Percentiles rank a stretch among this genome's conserved stretches.
phyloP scores from a whole-genome alignment of 2,797 vertebrate species.

The Enteromius afrohamiltoni region DNA sequence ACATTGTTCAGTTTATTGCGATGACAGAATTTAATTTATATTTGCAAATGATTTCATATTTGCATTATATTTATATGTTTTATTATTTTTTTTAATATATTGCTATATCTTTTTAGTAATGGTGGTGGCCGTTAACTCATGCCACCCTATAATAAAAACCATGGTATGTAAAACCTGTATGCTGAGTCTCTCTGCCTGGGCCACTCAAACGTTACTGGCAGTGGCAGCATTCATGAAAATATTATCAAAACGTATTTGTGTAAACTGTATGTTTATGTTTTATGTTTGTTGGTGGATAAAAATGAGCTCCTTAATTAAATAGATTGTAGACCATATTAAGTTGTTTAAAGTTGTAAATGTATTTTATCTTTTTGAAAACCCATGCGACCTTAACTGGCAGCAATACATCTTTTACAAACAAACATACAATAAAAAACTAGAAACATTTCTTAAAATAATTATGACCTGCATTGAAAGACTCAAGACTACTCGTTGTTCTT shows the following conservation, averaged over 20 bases:
- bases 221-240: conserved; percentile 5
- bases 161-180: conserved; percentile 63
- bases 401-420: not conserved
- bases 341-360: not conserved
- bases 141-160: conserved; percentile 5
- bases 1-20: not conserved
- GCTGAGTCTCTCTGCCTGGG: conserved; percentile 67
- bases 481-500: not conserved
- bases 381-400: not conserved
- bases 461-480: not conserved
- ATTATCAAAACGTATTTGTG: not conserved
- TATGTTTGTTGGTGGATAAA: not conserved
- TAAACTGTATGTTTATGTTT: not conserved
- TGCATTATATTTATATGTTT: not conserved
- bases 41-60: not conserved
- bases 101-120: not conserved
- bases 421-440: conserved; percentile 58
- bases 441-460: not conserved
- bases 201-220: conserved; percentile 12
- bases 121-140: not conserved
- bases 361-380: not conserved
- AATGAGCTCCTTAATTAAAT: not conserved
- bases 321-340: not conserved
- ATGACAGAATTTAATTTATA: not conserved
- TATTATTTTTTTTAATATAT: no score